Base-by-base conservation (phyloP, 2,888 invertebrate genomes). In the Papilio gigon region DNA sequence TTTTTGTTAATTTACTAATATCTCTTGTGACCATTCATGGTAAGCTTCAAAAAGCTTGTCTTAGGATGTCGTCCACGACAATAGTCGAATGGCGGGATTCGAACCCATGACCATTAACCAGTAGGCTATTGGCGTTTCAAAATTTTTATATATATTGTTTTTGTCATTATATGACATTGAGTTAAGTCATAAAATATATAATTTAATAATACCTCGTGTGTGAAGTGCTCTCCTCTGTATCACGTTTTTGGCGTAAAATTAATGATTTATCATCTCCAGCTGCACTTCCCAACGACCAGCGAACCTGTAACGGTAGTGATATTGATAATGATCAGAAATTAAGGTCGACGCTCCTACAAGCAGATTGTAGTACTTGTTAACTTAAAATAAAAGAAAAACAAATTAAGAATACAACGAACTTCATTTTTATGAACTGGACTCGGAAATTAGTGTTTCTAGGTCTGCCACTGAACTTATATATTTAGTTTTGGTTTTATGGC, bases 401-500 rank as follows among this genome's bases (percentile, higher is more conserved):
- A n/a, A 82, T 72, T 61, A 83, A 44, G 6, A 73, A 64, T 27
- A 76, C 37, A 14, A 70, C 67, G 58, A 70, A 75, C 71, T 81
- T 84, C 88, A 88, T 88, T 74, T 76, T 83, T 72, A 67, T 35
- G 14, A 37, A 40, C 14, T 40, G 22, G n/a, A n/a, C n/a, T n/a
- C n/a, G n/a, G n/a, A 27, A 33, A 37, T 37, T n/a, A n/a, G 22
- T 27, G 40, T 27, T 22, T 40, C 8, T 22, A 42, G 14, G 0
- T 17, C 9, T 50, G 22, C 17, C 30, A 9, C 1, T 56, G 17
- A 3, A 17, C 22, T 56, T 56, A 56, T 56, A 56, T 56, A 56
- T 60, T 40, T 25, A 14, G 40, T 71, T 79, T 79, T 80, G 82
- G 81, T 84, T 87, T 84, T 89, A 88, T 88, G 87, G 76, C 67